Evolutionary conservation across 2,113 vertebrate species (phyloP).

Genomic region (Pterophyllum scalare): DNA sequence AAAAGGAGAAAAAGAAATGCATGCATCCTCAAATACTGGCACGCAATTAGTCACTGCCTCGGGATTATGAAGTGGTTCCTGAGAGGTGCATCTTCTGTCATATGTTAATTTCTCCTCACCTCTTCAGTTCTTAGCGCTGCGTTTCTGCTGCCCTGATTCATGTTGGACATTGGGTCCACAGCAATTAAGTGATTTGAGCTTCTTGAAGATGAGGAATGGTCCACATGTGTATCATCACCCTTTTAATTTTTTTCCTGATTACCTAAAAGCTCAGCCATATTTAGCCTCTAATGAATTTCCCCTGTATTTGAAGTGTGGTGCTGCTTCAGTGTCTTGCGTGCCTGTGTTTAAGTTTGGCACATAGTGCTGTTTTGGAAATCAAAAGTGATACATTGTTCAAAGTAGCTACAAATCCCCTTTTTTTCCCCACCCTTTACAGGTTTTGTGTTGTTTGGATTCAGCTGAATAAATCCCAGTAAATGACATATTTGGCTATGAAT

Average conservation of each 20-base stretch:
- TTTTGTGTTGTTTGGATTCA: conserved; percentile 58
- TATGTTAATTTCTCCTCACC: conserved; percentile 65
- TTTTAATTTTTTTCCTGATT: conserved; percentile 60
- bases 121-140: conserved; percentile 52
- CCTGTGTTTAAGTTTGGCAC: conserved; percentile 25
- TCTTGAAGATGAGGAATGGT: conserved; percentile 50
- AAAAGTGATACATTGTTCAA: conserved; percentile 25
- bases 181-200: conserved; percentile 65
- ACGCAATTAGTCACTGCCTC: conserved; percentile 70
- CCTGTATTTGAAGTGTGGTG: conserved; percentile 26
- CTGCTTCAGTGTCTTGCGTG: conserved; percentile 12
- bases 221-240: conserved; percentile 52
- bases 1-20: conserved; percentile 15
- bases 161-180: conserved; percentile 57
- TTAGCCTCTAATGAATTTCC: conserved; percentile 42
- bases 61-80: conserved; percentile 71
- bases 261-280: conserved; percentile 39
- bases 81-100: conserved; percentile 54
- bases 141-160: conserved; percentile 53
- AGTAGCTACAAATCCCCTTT: conserved; percentile 13
- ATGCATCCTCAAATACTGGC: conserved; percentile 61
- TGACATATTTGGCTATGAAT: conserved; percentile 57
- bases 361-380: conserved; percentile 14
- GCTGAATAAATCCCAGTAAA: conserved; percentile 53
- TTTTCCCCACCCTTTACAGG: conserved; percentile 13